A percentile compares a stretch with the other conserved stretches of the same genome.
phyloP scores from a whole-genome alignment of 2,888 invertebrate genomes.

The Anoncus sp. region DNA sequence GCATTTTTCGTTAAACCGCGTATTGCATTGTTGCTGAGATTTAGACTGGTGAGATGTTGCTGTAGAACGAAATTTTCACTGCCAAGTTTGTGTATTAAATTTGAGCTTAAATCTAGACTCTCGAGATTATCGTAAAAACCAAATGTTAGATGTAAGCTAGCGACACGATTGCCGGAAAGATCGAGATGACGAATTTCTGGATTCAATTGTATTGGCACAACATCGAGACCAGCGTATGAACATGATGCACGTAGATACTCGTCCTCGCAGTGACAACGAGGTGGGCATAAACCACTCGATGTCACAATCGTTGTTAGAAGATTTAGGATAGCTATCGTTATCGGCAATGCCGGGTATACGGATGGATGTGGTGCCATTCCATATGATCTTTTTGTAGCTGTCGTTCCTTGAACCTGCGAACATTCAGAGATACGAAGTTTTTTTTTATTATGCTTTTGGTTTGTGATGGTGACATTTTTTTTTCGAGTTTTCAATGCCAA shows the following conservation, averaged over 20 bases:
- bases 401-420: slow-evolving; percentile 52
- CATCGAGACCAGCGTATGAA: slow-evolving; percentile 91
- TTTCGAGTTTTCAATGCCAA: too few relatives aligned
- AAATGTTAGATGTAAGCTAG: slow-evolving; percentile 90
- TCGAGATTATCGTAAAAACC: slow-evolving; percentile 92
- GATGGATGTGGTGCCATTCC: slow-evolving; percentile 84
- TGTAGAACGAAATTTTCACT: slow-evolving; percentile 93
- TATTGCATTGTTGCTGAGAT: slow-evolving; percentile 91
- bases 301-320: slow-evolving; percentile 77
- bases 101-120: slow-evolving; percentile 92
- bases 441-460: background rate
- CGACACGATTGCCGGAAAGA: slow-evolving; percentile 93
- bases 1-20: slow-evolving; percentile 90
- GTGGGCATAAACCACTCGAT: slow-evolving; percentile 89
- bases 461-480: too few relatives aligned
- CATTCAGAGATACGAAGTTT: background rate
- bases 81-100: slow-evolving; percentile 92
- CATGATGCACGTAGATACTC: slow-evolving; percentile 90
- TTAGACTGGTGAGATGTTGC: slow-evolving; percentile 89
- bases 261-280: slow-evolving; percentile 93
- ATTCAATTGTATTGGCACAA: slow-evolving; percentile 95
- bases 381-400: slow-evolving; percentile 77
- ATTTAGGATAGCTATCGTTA: slow-evolving; percentile 74
- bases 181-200: slow-evolving; percentile 93
- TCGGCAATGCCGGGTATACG: slow-evolving; percentile 84